Conservation (phyloP, 2,113 vertebrate species). For the Tenebrosternarchus preto region DNA sequence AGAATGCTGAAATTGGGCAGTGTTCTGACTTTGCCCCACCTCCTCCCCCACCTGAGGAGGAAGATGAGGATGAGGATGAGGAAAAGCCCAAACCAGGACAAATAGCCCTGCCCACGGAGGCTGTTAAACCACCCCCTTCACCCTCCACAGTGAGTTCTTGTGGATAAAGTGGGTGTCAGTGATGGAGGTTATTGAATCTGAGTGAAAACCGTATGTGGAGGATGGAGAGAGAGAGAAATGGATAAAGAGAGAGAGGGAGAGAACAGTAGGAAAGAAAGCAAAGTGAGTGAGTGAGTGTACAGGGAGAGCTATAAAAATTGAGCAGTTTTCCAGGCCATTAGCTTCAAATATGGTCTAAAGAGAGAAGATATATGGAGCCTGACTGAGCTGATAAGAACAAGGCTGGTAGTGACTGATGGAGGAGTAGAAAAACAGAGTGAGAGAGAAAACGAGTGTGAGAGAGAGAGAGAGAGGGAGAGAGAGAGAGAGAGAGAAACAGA, state of each 20-base stretch:
- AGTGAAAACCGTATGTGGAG: too few species aligned
- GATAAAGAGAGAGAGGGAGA: conserved; percentile 20
- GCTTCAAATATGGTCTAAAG: conserved; percentile 32
- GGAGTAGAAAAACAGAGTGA: background rate
- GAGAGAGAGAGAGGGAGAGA: background rate
- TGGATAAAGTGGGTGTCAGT: too few species aligned
- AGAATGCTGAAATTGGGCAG: conserved; percentile 92
- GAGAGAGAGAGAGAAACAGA: background rate
- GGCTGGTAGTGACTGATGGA: conserved; percentile 43
- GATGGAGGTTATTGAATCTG: too few species aligned
- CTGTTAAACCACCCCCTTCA: conserved; percentile 43
- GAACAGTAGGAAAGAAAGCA: background rate
- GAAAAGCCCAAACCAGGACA: conserved; percentile 30
- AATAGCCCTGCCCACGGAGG: background rate
- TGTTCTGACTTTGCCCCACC: conserved; percentile 76
- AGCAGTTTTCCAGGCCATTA: conserved; percentile 71
- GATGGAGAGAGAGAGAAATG: background rate
- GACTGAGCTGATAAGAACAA: conserved; percentile 6
- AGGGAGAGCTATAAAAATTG: conserved; percentile 14
- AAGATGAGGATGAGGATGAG: conserved; percentile 58
- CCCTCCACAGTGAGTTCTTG: conserved; percentile 38
- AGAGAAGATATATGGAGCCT: conserved; percentile 51
- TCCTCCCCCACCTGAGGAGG: conserved; percentile 61
- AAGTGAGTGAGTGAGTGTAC: conserved; percentile 3
- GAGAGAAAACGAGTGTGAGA: background rate